Evolutionary conservation across 2,113 vertebrate genomes (phyloP).

Genomic region (Nothobranchius furzeri): DNA sequence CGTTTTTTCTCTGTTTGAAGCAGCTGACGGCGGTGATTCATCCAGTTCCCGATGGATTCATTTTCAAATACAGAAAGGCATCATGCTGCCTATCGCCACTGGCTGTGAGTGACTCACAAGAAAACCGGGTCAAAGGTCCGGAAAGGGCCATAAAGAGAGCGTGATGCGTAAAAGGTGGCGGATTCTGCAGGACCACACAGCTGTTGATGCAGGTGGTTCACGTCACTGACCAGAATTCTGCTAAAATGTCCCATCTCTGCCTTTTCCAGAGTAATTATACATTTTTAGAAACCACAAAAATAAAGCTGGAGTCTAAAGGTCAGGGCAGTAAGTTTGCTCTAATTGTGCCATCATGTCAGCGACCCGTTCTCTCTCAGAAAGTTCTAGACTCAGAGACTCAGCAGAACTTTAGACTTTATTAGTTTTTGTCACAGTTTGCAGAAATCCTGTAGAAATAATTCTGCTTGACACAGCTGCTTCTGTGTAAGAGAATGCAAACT

Average conservation of each 20-base stretch:
- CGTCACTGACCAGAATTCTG: background rate
- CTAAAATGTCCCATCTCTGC: background rate
- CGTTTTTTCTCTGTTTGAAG: background rate
- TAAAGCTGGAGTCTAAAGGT: background rate
- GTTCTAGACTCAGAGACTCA: background rate
- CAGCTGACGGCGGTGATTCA: slow-evolving; percentile 8
- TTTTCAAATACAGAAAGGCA: background rate
- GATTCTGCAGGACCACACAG: background rate
- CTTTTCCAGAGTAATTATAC: background rate
- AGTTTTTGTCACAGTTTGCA: background rate
- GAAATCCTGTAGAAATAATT: background rate
- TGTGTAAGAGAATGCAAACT: background rate
- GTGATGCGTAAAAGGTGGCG: background rate
- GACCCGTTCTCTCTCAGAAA: background rate
- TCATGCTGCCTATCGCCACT: background rate
- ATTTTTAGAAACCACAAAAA: background rate
- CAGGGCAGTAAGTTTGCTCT: background rate
- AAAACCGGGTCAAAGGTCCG: slow-evolving; percentile 8
- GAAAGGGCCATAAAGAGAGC: background rate
- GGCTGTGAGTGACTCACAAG: background rate
- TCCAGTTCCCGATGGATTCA: background rate
- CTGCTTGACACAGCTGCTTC: background rate
- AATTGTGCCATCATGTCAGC: background rate
- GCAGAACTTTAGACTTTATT: background rate
- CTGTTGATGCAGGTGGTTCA: background rate